These are phyloP conservation scores for Sphecodes monilicornis DNA, from an alignment of 2,888 invertebrate species.

Conservation along the genomic window DNA sequence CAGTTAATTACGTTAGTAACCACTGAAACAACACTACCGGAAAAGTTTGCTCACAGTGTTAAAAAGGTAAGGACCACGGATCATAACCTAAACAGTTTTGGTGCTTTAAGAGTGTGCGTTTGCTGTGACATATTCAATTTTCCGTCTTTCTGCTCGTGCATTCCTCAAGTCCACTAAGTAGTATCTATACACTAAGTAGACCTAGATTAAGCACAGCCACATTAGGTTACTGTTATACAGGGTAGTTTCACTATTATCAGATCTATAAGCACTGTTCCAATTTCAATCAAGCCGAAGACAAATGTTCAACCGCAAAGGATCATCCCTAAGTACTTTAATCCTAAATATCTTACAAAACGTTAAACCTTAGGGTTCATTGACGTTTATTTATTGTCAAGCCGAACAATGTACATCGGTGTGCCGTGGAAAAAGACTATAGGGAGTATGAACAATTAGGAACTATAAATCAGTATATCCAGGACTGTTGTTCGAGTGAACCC, in stretches of 20 bases:
- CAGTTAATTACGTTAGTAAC: background rate
- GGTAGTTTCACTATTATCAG: background rate
- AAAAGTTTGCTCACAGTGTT: slow-evolving; percentile 1
- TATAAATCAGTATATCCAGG: background rate
- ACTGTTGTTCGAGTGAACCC: background rate
- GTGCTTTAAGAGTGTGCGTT: background rate
- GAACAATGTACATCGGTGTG: background rate
- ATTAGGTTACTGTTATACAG: background rate
- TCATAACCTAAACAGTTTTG: background rate
- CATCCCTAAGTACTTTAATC: background rate
- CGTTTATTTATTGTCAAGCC: background rate
- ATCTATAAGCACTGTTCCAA: background rate
- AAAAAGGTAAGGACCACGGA: background rate
- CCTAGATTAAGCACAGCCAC: slow-evolving; percentile 5
- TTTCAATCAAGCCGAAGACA: background rate
- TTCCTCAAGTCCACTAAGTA: slow-evolving; percentile 5
- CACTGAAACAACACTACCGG: background rate
- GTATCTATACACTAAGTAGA: background rate
- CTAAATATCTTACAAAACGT: background rate
- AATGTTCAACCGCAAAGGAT: background rate
- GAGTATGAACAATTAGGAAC: background rate
- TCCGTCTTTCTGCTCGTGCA: background rate
- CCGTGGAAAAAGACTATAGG: background rate
- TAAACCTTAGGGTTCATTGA: background rate
- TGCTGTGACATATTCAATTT: background rate